Percentiles rank a stretch among this genome's conserved stretches.
Evolutionary conservation across 2,888 invertebrate genomes (phyloP).

Genomic region (Argyra leucocephala): DNA sequence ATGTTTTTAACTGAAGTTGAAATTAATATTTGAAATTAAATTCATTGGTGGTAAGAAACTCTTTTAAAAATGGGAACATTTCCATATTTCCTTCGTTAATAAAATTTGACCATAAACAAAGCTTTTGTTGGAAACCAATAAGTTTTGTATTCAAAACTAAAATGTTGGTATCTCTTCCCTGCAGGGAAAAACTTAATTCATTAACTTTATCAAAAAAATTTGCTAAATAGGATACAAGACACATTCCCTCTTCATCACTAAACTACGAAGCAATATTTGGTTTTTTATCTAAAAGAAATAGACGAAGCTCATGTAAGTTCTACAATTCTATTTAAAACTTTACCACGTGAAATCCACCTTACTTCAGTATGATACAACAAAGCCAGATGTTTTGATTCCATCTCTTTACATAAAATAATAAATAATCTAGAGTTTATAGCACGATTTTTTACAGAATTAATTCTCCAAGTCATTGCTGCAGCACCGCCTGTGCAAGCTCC

Average conservation of each 20-base stretch:
- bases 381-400: not conserved
- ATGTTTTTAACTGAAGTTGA: constrained; percentile 12
- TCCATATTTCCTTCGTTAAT: constrained; percentile 1
- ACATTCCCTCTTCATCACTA: constrained; percentile 7
- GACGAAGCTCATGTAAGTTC: constrained; percentile 10
- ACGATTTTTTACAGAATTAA: constrained; percentile 13
- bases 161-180: not conserved
- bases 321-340: constrained; percentile 12
- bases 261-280: constrained; percentile 11
- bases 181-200: constrained; percentile 9
- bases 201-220: constrained; percentile 11
- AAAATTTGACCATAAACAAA: constrained; percentile 6
- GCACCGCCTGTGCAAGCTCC: constrained; percentile 12
- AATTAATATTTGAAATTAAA: too few species aligned
- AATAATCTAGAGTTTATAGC: constrained; percentile 9
- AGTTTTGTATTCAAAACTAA: constrained; percentile 9
- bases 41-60: constrained; percentile 10
- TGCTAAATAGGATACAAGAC: constrained; percentile 7
- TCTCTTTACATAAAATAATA: constrained; percentile 8
- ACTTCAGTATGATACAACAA: constrained; percentile 4
- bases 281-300: constrained; percentile 12
- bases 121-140: not conserved
- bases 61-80: constrained; percentile 9
- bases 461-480: constrained; percentile 12
- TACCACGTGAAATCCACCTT: constrained; percentile 10